Evolutionary conservation across 2,888 invertebrate species (phyloP).

Genomic region (Stenodema calcarata): DNA sequence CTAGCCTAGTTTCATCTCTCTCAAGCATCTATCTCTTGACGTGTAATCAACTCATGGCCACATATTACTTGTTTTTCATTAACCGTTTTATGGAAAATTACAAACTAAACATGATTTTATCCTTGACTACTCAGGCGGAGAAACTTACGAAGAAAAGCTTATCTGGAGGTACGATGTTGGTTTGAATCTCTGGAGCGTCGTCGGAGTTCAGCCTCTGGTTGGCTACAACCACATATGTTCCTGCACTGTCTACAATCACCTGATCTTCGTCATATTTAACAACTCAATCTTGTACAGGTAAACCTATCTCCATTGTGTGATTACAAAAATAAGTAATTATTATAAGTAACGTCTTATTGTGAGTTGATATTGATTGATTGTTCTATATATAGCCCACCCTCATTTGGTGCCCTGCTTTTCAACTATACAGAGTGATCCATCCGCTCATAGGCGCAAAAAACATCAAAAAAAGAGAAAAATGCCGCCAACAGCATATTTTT

Average conservation of each 20-base stretch:
- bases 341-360: too few species aligned
- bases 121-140: background rate
- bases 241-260: background rate
- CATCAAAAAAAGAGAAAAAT: too few species aligned
- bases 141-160: conserved; percentile 1
- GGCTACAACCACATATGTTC: background rate
- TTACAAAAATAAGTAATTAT: too few species aligned
- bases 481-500: too few species aligned
- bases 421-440: too few species aligned
- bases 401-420: too few species aligned
- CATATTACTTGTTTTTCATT: background rate
- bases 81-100: too few species aligned
- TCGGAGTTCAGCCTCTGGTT: background rate
- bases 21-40: conserved; percentile 9
- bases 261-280: conserved; percentile 6
- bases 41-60: background rate
- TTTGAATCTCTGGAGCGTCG: background rate
- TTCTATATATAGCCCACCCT: too few species aligned
- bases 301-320: too few species aligned
- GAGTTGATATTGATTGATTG: too few species aligned
- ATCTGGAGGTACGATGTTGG: background rate
- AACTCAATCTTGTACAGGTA: background rate
- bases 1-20: background rate
- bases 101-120: background rate
- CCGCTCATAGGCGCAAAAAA: too few species aligned